Evolutionary conservation across 2,113 vertebrate genomes (phyloP).

Genomic region (Phalacrocorax carbo): DNA sequence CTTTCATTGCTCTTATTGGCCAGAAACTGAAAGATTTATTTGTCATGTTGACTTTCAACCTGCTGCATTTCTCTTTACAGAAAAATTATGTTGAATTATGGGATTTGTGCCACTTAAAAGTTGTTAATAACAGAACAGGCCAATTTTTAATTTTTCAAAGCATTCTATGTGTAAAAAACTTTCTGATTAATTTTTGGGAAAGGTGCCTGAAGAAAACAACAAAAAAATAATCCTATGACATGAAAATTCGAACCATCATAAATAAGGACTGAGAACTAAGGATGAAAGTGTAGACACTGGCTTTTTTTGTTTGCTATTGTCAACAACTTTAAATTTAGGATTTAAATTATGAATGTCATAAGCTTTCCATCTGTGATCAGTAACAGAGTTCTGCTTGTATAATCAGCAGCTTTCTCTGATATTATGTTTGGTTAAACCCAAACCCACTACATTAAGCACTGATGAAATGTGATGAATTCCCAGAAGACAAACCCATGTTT

Average conservation of each 20-base stretch:
- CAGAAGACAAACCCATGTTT: background rate
- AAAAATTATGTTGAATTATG: background rate
- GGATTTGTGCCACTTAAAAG: background rate
- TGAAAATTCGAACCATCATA: background rate
- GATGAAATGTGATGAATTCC: background rate
- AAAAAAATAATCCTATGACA: background rate
- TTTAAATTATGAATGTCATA: background rate
- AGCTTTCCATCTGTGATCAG: background rate
- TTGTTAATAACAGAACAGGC: background rate
- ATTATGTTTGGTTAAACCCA: background rate
- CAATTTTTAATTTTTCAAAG: background rate
- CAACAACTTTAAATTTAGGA: background rate
- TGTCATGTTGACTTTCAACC: background rate
- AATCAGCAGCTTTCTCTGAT: background rate
- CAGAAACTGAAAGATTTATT: background rate
- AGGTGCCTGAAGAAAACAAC: background rate
- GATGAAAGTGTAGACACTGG: background rate
- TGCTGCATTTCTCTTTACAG: background rate
- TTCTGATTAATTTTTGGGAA: background rate
- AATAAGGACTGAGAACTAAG: background rate
- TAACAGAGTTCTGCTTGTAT: background rate
- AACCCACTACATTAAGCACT: background rate
- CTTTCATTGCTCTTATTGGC: background rate
- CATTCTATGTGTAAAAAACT: background rate
- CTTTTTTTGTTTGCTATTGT: background rate